These are phyloP conservation scores for Pteria penguin DNA, from an alignment of 2,888 invertebrate genomes.

Conservation along the genomic window DNA sequence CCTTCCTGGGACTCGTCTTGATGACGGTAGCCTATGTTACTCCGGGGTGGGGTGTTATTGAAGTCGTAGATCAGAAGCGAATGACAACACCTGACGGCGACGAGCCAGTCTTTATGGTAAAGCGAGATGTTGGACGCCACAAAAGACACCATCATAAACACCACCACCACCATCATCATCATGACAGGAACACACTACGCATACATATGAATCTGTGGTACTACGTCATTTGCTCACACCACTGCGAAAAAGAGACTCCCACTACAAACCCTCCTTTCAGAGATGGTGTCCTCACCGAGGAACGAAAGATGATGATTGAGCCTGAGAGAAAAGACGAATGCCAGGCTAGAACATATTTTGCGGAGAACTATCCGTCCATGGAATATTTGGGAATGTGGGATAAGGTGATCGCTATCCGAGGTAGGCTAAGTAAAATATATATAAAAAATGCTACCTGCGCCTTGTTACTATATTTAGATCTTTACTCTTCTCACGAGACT, in stretches of 20 bases:
- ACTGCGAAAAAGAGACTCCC: not conserved
- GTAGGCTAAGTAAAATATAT: too few species aligned
- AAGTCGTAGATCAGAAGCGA: not conserved
- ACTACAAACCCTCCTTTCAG: not conserved
- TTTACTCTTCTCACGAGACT: too few species aligned
- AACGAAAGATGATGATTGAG: not conserved
- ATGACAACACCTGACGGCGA: not conserved
- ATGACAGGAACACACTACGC: not conserved
- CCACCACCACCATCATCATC: not conserved
- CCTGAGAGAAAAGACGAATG: too few species aligned
- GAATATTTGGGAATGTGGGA: too few species aligned
- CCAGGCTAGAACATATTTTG: too few species aligned
- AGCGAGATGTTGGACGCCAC: not conserved
- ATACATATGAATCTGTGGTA: conserved; percentile 15
- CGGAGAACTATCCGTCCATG: too few species aligned
- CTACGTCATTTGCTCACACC: conserved; percentile 1
- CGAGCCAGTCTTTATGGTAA: not conserved
- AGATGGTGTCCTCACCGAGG: not conserved
- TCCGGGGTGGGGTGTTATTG: conserved; percentile 14
- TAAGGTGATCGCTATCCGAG: too few species aligned
- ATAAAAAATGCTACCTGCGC: too few species aligned
- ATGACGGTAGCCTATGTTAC: conserved; percentile 14
- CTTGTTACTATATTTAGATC: too few species aligned
- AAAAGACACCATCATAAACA: not conserved
- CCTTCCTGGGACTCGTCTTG: conserved; percentile 17